Evolutionary conservation across 2,113 vertebrate genomes (phyloP), one percentile per base, ranked within the genome.

Genomic region (Petrocephalus microphthalmus): DNA sequence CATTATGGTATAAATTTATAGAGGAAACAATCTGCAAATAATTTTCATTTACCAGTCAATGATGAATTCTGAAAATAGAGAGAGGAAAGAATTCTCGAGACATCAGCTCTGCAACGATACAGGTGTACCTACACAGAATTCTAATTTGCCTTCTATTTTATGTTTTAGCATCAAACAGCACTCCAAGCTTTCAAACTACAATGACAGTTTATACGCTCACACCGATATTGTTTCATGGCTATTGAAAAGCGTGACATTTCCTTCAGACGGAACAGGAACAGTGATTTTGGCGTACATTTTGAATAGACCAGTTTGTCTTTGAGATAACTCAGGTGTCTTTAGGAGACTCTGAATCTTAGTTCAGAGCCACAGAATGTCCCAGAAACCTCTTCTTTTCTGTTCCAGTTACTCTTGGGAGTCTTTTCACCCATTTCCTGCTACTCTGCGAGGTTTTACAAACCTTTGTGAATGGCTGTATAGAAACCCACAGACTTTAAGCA

Each of bases 41-140:
- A 84, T 49, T 49, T 52, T 84, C 82, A 52, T 84, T 49, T 78
- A 42, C 71, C 71, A 78, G 33, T 78, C 71, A 78, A 78, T 78
- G 42, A 33, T 19, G 33, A 37, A 78, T 78, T 78, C 71, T 37
- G 71, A 78, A 25, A 29, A n/a, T 2, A 49, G 45, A 83, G 45
- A 82, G 42, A n/a, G 78, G 47, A 42, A 51, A 49, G 7, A 29
- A 84, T 49, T 37, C 29, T 74, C 29, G 13, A 74, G 71, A 78
- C 33, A 15, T 13, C 25, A 67, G 60, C 33, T 15, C 71, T 37
- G 25, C 17, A 7, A 0, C 7, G 29, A 74, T 33, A 74, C 67
- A 74, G 67, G 33, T 74, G 67, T 37, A 74, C 33, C 11, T 78
- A 17, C 33, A 42, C 15, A 78, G 60, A 13, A 29, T 29, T 67